Evolutionary conservation across 2,797 vertebrate species (phyloP).

Genomic region (Columba guinea): DNA sequence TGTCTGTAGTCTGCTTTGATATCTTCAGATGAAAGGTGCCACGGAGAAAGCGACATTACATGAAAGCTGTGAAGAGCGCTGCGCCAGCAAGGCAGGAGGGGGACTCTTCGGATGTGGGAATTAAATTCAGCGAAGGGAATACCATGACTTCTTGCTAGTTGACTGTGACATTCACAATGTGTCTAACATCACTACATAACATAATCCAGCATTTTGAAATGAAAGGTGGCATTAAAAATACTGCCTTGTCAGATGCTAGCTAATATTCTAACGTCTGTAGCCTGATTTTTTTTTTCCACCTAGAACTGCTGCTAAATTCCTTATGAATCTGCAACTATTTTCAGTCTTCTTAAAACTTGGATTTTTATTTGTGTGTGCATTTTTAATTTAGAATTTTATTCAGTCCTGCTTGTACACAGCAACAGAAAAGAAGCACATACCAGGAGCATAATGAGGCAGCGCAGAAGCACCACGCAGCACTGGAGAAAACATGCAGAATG

Average conservation of each 20-base stretch:
- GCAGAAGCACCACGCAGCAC: fast-evolving
- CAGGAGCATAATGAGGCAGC: fast-evolving
- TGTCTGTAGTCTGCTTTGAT: conserved; percentile 8
- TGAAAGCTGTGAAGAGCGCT: background rate
- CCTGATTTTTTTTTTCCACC: background rate
- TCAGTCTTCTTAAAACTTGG: background rate
- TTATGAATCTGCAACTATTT: background rate
- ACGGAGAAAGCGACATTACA: background rate
- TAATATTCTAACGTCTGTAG: background rate
- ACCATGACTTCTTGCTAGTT: background rate
- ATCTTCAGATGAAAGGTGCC: conserved; percentile 3
- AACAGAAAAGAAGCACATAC: background rate
- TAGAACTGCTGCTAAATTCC: background rate
- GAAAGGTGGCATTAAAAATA: background rate
- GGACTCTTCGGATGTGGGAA: background rate
- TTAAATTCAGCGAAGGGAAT: background rate
- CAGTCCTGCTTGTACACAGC: background rate
- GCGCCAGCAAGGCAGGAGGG: background rate
- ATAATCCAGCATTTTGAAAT: background rate
- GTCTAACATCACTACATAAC: background rate
- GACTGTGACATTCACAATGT: background rate
- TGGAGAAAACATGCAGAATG: background rate
- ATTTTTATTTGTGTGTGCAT: background rate
- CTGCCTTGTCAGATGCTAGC: background rate
- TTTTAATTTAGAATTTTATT: background rate